Conservation (phyloP, 2,888 invertebrate genomes). For the Ischnus inquisitorius region DNA sequence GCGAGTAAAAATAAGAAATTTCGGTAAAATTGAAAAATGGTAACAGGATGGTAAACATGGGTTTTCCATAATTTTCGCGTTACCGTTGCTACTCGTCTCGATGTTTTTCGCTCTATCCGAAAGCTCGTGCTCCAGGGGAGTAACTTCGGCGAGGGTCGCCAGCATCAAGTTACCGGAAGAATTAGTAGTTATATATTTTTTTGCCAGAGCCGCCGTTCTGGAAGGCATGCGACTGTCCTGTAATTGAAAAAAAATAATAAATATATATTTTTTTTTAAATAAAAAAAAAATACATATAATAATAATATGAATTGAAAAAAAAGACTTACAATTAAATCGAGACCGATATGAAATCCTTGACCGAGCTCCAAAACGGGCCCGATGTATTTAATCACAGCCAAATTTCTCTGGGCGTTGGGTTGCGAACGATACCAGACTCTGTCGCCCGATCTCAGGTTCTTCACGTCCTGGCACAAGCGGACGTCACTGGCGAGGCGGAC, state of each 20-base stretch:
- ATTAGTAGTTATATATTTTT: conserved; percentile 72
- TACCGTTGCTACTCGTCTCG: conserved; percentile 61
- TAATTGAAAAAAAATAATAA: neutral
- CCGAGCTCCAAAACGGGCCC: conserved; percentile 87
- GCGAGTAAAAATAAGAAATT: neutral
- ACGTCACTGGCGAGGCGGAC: conserved; percentile 85
- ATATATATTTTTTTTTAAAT: neutral
- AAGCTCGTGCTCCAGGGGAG: conserved; percentile 73
- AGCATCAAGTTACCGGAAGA: conserved; percentile 74
- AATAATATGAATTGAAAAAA: neutral
- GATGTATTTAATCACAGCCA: conserved; percentile 86
- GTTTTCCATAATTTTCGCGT: conserved; percentile 4
- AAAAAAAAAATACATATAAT: neutral
- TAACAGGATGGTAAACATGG: neutral
- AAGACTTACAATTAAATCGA: conserved; percentile 85
- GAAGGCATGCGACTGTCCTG: conserved; percentile 44
- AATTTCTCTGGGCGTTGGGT: conserved; percentile 60
- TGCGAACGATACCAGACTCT: conserved; percentile 76
- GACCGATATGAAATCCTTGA: conserved; percentile 87
- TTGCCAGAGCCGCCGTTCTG: conserved; percentile 69
- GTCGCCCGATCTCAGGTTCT: conserved; percentile 74
- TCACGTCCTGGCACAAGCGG: conserved; percentile 85
- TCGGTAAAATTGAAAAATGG: neutral
- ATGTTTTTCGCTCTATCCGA: conserved; percentile 58
- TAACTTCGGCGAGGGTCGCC: conserved; percentile 76